Conservation (phyloP, 2,113 vertebrate genomes). For the Buteo buteo region DNA sequence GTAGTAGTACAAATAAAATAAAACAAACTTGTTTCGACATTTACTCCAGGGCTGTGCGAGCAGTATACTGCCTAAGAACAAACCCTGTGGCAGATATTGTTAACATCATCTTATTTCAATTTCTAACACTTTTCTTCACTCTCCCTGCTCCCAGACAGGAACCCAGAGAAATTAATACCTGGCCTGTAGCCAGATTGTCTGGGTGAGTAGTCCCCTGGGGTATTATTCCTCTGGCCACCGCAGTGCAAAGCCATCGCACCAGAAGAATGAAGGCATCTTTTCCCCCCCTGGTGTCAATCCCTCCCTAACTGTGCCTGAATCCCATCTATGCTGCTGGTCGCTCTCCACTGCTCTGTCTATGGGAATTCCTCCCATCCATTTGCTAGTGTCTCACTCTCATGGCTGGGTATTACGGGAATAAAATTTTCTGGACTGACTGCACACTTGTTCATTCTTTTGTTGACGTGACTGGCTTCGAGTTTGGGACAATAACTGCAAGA, state of each 20-base stretch:
- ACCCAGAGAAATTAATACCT: not conserved
- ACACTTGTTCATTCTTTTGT: fast-evolving
- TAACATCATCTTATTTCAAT: not conserved
- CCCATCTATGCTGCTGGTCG: not conserved
- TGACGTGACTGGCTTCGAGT: fast-evolving
- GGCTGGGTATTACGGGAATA: not conserved
- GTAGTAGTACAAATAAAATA: not conserved
- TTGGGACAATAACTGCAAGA: not conserved
- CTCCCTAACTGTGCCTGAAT: not conserved
- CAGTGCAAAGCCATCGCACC: not conserved
- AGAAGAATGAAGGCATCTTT: not conserved
- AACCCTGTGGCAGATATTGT: not conserved
- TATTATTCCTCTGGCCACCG: not conserved
- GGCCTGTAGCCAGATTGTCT: not conserved
- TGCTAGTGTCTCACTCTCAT: not conserved
- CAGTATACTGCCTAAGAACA: not conserved
- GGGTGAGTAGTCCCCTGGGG: not conserved
- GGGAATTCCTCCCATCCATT: not conserved
- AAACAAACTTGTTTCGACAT: not conserved
- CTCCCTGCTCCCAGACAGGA: not conserved
- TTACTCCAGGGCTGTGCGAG: not conserved
- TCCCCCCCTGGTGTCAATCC: not conserved
- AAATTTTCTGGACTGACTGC: not conserved
- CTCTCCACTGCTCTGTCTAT: not conserved
- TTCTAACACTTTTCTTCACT: not conserved